These are phyloP conservation scores for Vireo griseus DNA, from an alignment of 2,797 vertebrate species.

Conservation along the genomic window DNA sequence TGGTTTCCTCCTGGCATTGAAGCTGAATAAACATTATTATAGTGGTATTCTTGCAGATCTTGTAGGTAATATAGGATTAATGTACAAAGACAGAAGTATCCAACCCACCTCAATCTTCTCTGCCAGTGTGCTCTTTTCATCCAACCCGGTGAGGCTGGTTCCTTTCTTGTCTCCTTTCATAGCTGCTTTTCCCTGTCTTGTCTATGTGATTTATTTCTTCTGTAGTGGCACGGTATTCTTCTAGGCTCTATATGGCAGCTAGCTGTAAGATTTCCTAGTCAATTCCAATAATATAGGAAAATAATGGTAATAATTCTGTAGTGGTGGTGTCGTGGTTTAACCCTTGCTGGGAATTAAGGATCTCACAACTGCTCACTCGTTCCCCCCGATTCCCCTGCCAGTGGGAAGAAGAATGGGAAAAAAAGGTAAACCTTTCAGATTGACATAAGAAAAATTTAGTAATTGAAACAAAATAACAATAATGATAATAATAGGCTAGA, in stretches of 20 bases:
- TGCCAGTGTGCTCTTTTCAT: background rate
- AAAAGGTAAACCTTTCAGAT: background rate
- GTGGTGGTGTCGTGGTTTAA: background rate
- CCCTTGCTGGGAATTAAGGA: background rate
- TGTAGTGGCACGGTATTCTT: background rate
- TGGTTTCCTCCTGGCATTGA: background rate
- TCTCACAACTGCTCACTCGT: background rate
- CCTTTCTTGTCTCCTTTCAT: background rate
- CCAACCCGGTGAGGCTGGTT: background rate
- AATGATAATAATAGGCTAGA: background rate
- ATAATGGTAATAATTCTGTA: background rate
- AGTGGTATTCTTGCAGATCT: background rate
- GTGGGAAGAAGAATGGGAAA: background rate
- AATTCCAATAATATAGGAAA: background rate
- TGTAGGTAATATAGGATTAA: background rate
- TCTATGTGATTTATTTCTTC: background rate
- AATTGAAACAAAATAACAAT: background rate
- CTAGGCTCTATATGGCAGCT: background rate
- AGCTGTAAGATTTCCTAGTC: background rate
- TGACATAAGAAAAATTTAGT: background rate
- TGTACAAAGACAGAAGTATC: background rate
- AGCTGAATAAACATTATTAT: background rate
- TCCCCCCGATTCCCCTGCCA: accelerated
- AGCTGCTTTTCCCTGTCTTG: background rate
- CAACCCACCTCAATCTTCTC: background rate